Conservation (phyloP, 2,888 invertebrate genomes). For the Heteromurus nitidus region DNA sequence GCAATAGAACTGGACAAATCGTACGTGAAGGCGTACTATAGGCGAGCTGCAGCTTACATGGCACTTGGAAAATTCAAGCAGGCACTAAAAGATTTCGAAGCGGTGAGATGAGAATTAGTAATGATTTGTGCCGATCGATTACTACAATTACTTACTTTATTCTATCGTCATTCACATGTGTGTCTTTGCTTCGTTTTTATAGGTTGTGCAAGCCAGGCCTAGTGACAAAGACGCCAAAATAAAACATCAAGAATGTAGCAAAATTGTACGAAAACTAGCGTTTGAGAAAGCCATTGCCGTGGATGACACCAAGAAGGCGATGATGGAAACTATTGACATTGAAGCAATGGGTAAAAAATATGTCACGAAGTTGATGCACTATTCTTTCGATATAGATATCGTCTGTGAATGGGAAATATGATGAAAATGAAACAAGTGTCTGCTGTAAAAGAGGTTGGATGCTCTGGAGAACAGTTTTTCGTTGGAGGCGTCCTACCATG, state of each 20-base stretch:
- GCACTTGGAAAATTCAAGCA: conserved; percentile 97
- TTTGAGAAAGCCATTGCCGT: conserved; percentile 98
- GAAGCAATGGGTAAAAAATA: conserved; percentile 88
- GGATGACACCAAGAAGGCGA: conserved; percentile 89
- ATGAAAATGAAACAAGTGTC: too few species aligned
- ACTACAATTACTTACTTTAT: too few species aligned
- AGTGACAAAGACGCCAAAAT: conserved; percentile 94
- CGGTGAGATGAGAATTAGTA: too few species aligned
- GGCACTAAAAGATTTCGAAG: conserved; percentile 97
- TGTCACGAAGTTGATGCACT: not conserved
- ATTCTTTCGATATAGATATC: too few species aligned
- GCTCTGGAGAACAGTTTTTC: too few species aligned
- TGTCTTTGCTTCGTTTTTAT: conserved; percentile 74
- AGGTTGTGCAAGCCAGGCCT: conserved; percentile 94
- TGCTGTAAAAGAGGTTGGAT: too few species aligned
- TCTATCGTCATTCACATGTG: too few species aligned
- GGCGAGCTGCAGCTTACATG: conserved; percentile 97
- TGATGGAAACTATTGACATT: conserved; percentile 91
- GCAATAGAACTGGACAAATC: conserved; percentile 91
- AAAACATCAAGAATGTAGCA: conserved; percentile 95
- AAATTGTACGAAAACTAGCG: conserved; percentile 94
- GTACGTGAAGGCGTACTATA: conserved; percentile 97
- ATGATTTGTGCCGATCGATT: conserved; percentile 28
- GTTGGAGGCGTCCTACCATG: too few species aligned
- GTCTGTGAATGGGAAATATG: too few species aligned